Base-by-base conservation (phyloP, 30 jellyfish, hydroid and myxozoan species). In the Hydra vulgaris region DNA sequence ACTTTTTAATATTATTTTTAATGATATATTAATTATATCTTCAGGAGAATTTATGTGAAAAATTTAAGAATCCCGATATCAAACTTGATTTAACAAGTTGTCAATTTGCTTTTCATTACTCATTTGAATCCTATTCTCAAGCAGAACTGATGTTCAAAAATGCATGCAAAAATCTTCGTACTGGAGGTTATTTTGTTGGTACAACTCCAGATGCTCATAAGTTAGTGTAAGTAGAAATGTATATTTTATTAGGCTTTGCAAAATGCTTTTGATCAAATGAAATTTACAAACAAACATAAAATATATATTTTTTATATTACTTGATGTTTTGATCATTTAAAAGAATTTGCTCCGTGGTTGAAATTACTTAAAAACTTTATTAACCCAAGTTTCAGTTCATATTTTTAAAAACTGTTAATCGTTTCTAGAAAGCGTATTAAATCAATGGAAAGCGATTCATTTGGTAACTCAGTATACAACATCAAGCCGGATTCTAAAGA, bases 121-220 rank as follows among this genome's bases (percentile, higher is more conserved):
- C 96, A 19, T 95, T 95, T 79, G 99, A 95, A 72, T 74, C 94
- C 55, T 76, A 87, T 72, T 95, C 87, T 18, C 97, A 95, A 87
- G 99, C 99, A 21, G 96, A 89, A 20, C 80, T 72, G 27, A 88
- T 95, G 96, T 54, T 95, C 40, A 71, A 68, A 56, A 95, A 95
- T 79, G 99, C 99, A 0, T 95, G 99, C 86, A 95, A 77, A 69
- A 85, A 89, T 70, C 95, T 95, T 15, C 72, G 95, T 66, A 88
- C 85, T 1, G 99, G 99, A 1, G 99, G 99, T 52, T 88, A 86
- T 26, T 95, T 95, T 76, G 85, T 95, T 73, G 99, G 99, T 17
- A 95, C 96, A 0, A 95, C 97, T 54, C 96, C 97, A 21, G 97
- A 95, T 83, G 90, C 99, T 68, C 67, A 87, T 80, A 87, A 83